phyloP scores from a whole-genome alignment of 1,140 invertebrate genomes.

The Dysdera silvatica region DNA sequence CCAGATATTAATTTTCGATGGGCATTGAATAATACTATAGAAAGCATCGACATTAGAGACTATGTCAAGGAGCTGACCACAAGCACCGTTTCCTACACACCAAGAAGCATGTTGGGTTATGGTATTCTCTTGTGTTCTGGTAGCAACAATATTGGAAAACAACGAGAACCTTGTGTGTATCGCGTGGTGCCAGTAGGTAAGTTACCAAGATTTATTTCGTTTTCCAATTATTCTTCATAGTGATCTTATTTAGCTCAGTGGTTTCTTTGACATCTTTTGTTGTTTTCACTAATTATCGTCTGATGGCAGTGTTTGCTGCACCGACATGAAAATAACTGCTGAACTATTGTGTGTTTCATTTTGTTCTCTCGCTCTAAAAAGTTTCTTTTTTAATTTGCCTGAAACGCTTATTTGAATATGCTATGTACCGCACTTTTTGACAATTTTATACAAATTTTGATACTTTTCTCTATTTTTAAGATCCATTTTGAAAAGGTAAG shows the following conservation, averaged over 20 bases:
- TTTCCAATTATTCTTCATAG: not conserved
- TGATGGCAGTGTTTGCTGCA: too few species aligned
- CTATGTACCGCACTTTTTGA: too few species aligned
- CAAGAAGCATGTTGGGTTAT: constrained; percentile 30
- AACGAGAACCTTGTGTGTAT: constrained; percentile 32
- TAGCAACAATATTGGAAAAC: constrained; percentile 30
- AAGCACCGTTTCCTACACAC: constrained; percentile 30
- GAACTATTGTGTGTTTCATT: too few species aligned
- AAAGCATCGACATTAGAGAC: constrained; percentile 59
- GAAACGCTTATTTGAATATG: too few species aligned
- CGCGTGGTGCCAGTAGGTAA: constrained; percentile 34
- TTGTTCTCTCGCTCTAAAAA: too few species aligned
- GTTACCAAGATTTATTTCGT: constrained; percentile 16
- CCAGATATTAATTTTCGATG: constrained; percentile 65
- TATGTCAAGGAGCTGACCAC: constrained; percentile 22
- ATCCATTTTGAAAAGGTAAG: too few species aligned
- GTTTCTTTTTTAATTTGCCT: too few species aligned
- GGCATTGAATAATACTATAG: constrained; percentile 87
- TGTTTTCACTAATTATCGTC: too few species aligned
- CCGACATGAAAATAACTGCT: too few species aligned
- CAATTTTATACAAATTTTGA: too few species aligned
- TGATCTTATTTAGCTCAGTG: constrained; percentile 28
- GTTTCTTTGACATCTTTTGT: too few species aligned
- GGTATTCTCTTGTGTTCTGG: constrained; percentile 34
- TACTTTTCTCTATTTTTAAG: too few species aligned